Evolutionary conservation across 2,888 invertebrate genomes (phyloP), one percentile per base, ranked within the genome.

Genomic region (Patella pellucida): DNA sequence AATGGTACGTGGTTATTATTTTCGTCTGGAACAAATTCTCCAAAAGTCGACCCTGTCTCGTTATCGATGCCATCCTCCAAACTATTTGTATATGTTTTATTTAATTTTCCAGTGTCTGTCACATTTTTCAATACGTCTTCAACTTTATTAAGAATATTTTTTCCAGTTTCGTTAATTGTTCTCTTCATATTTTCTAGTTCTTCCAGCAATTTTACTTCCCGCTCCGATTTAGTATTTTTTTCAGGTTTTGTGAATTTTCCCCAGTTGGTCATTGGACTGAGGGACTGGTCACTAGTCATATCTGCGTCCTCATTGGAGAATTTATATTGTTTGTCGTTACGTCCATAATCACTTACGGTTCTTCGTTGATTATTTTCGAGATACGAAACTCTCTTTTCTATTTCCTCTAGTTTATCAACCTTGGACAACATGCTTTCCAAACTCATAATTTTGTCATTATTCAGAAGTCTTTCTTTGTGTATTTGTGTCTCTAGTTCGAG

Each of bases 401-500:
- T 23, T 62, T 62, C 62, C 14, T 62, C 62, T 23, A 62, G 62
- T 62, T 62, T 62, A 71, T 74, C 62, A 27, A 74, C 52, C 16
- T 70, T 70, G 14, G 67, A 50, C 51, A 74, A 51, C 67, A 70
- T 74, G 50, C 56, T 54, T 16, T 77, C 77, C 41, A 78, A 50
- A 11, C 54, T 71, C 50, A 69, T 69, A 19, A 73, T 67, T 41
- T 72, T 74, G 12, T 79, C 76, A 15, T 52, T 68, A 72, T 72
- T 72, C 27, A 77, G 41, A 71, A 78, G 70, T 52, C 80, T 75
- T 71, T 80, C 76, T 52, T 82, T 80, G 16, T 73, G 62, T 50
- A 82, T 76, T 75, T 76, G 77, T 27, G 62, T 69, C 71, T 79
- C 78, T 41, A 82, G 76, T 19, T 79, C 76, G 12, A 23, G 31